These are phyloP conservation scores for Thereva nobilitata DNA, from an alignment of 2,888 invertebrate genomes.

Conservation along the genomic window DNA sequence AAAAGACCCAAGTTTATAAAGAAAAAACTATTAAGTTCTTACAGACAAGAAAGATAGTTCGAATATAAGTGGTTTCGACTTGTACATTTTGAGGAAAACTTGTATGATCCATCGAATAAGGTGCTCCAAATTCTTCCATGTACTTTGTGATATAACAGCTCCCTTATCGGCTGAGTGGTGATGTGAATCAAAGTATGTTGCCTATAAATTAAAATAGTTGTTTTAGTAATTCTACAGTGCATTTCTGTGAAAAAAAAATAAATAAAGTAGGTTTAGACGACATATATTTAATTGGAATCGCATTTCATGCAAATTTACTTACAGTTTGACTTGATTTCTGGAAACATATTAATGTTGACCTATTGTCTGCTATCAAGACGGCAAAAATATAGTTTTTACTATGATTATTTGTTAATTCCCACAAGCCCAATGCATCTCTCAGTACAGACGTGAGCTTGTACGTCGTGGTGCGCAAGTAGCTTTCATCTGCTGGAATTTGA, in stretches of 20 bases:
- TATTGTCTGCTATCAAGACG: constrained; percentile 38
- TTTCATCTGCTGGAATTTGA: constrained; percentile 13
- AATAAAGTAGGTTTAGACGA: not conserved
- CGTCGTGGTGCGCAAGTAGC: constrained; percentile 14
- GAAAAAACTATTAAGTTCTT: not conserved
- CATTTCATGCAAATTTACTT: too few species aligned
- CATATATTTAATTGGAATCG: too few species aligned
- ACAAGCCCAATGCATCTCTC: constrained; percentile 37
- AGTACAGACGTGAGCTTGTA: constrained; percentile 33
- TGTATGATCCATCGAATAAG: constrained; percentile 38
- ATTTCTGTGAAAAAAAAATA: constrained; percentile 7
- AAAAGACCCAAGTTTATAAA: too few species aligned
- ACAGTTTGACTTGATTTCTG: constrained; percentile 26
- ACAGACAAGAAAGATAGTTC: constrained; percentile 40
- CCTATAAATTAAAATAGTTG: constrained; percentile 23
- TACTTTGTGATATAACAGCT: constrained; percentile 38
- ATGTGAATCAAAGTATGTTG: constrained; percentile 41
- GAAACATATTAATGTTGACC: constrained; percentile 39
- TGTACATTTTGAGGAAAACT: constrained; percentile 37
- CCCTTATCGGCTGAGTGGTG: constrained; percentile 33
- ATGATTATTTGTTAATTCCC: constrained; percentile 34
- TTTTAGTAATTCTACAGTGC: not conserved
- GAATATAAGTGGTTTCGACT: constrained; percentile 37
- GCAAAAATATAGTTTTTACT: constrained; percentile 39
- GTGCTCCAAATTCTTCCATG: constrained; percentile 34